Conservation (phyloP, 2,888 invertebrate genomes). For the Cosmorhoe ocellata region DNA sequence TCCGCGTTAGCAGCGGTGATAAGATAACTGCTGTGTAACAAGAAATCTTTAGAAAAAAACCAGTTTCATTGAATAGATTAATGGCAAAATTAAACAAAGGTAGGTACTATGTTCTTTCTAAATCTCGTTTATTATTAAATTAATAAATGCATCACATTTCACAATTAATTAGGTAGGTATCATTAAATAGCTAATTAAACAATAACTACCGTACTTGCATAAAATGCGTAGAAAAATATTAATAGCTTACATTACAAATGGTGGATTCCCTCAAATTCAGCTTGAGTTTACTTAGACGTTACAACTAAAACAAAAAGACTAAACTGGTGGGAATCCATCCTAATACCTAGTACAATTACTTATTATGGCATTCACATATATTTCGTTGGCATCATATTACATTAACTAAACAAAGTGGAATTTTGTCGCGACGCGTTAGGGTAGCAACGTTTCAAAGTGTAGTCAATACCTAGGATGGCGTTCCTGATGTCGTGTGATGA, state of each 20-base stretch:
- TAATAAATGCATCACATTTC: constrained; percentile 6
- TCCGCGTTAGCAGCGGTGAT: constrained; percentile 40
- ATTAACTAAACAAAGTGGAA: constrained; percentile 38
- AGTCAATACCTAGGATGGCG: constrained; percentile 67
- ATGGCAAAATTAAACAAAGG: constrained; percentile 16
- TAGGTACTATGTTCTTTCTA: not conserved
- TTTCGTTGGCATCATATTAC: too few species aligned
- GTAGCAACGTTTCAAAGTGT: constrained; percentile 67
- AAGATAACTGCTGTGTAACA: constrained; percentile 53
- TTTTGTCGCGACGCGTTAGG: constrained; percentile 55
- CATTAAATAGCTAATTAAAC: not conserved
- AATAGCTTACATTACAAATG: too few species aligned
- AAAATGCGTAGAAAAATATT: not conserved
- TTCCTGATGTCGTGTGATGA: constrained; percentile 65
- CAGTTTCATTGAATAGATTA: constrained; percentile 12
- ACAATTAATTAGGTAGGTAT: not conserved
- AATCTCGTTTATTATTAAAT: constrained; percentile 13
- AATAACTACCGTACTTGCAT: not conserved
- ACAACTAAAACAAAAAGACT: too few species aligned
- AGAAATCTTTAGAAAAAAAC: constrained; percentile 38
- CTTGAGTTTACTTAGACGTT: too few species aligned
- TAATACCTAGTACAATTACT: too few species aligned
- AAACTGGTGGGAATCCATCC: too few species aligned
- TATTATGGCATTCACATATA: too few species aligned
- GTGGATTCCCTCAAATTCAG: too few species aligned